Evolutionary conservation across 1,140 invertebrate species (phyloP).

Genomic region (Prorops nasuta): DNA sequence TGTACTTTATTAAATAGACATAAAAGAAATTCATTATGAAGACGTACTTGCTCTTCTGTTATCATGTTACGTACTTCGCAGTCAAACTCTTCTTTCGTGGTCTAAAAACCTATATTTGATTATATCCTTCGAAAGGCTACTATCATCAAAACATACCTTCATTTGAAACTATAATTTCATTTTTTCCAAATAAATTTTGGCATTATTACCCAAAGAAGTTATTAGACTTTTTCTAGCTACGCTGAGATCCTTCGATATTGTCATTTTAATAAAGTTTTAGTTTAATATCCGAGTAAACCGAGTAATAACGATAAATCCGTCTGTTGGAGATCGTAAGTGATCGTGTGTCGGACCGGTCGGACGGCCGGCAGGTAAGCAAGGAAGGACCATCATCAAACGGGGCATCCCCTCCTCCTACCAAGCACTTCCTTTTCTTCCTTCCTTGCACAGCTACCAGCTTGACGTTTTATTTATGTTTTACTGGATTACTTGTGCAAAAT

Average conservation of each 20-base stretch:
- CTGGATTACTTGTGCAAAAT: too few relatives aligned
- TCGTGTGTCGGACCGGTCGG: too few relatives aligned
- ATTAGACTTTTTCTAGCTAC: slow-evolving; percentile 62
- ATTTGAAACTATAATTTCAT: slow-evolving; percentile 74
- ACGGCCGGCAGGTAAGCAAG: too few relatives aligned
- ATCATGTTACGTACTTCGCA: slow-evolving; percentile 70
- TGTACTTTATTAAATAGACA: slow-evolving; percentile 79
- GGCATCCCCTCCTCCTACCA: too few relatives aligned
- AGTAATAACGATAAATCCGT: too few relatives aligned
- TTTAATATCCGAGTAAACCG: too few relatives aligned
- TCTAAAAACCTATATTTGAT: slow-evolving; percentile 37
- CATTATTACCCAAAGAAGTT: slow-evolving; percentile 64
- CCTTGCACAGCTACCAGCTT: too few relatives aligned
- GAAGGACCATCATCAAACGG: too few relatives aligned
- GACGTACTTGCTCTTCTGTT: slow-evolving; percentile 67
- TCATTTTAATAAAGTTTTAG: slow-evolving; percentile 45
- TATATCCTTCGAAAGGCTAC: background rate
- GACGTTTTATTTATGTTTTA: too few relatives aligned
- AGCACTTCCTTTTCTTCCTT: too few relatives aligned
- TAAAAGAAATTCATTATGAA: slow-evolving; percentile 81
- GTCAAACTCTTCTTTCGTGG: slow-evolving; percentile 80
- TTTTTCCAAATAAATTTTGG: slow-evolving; percentile 62
- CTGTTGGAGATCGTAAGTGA: too few relatives aligned
- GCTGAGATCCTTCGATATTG: slow-evolving; percentile 50
- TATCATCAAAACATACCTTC: slow-evolving; percentile 54